Evolutionary conservation across 1,140 invertebrate genomes (phyloP), one percentile per base, ranked within the genome.

Genomic region (Drosophila ogumai): DNA sequence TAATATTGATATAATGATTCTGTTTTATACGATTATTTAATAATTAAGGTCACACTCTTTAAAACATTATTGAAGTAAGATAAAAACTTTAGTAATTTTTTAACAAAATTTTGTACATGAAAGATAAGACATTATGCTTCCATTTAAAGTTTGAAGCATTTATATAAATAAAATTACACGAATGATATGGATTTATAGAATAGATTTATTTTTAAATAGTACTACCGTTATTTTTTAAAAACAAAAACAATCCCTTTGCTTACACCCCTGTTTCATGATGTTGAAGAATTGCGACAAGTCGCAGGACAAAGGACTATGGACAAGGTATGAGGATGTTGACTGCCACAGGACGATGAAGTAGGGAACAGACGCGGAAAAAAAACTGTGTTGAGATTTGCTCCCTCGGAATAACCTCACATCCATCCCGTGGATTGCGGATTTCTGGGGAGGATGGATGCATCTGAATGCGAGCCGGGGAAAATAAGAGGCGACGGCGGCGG

Each of bases 271-370:
- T 6, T 15, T 54, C 8, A 12, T 44, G 31, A 71, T 56, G 44
- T 28, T 32, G 22, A 58, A 54, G 52, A 69, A 72, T 54, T 52
- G 60, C 66, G 46, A 69, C 31, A 49, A 65, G 41, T 44, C 13
- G 32, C 60, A 78, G 58, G 46, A 56, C 36, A 46, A 66, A 44
- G 40, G 41, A 28, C 32, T 15, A 41, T 32, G 47, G n/a, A 63
- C 40, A 58, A 41, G 74, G 50, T 31, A 59, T 41, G 47, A 69
- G 66, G 61, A 44, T 54, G 66, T 43, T 43, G 47, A 13, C 66
- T 69, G 22, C 68, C 68, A 69, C 67, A 85, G 82, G 84, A 87
- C 84, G 85, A 88, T 88, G 84, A 84, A 80, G 82, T 66, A 72
- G 60, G 52, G 36, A 46, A 54, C 19, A 17, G 34, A 28, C 12